Conservation (phyloP, 2,797 vertebrate species). For the Coendou prehensilis region DNA sequence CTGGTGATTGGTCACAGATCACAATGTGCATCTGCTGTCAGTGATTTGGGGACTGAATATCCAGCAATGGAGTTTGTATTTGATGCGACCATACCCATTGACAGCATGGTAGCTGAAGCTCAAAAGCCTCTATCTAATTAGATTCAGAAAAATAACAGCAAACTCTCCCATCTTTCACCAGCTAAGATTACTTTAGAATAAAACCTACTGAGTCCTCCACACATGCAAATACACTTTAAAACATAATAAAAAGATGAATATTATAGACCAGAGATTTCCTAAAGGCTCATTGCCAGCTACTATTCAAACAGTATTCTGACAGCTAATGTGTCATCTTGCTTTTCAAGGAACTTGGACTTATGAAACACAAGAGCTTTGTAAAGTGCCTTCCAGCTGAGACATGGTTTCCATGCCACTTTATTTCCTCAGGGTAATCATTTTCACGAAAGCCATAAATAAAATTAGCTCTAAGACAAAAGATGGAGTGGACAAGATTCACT, state of each 20-base stretch:
- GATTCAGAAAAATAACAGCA: background rate
- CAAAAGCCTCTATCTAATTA: background rate
- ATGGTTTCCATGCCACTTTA: slow-evolving; percentile 11
- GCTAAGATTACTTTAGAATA: slow-evolving; percentile 23
- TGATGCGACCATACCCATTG: background rate
- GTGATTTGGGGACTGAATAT: background rate
- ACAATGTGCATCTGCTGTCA: background rate
- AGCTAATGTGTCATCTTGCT: background rate
- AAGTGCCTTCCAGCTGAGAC: slow-evolving; percentile 37
- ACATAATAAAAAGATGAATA: background rate
- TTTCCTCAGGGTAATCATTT: slow-evolving; percentile 55
- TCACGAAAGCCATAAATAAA: slow-evolving; percentile 64
- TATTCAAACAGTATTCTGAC: background rate
- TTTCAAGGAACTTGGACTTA: slow-evolving; percentile 25
- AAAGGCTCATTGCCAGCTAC: background rate
- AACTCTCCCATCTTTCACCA: background rate
- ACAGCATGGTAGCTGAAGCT: background rate
- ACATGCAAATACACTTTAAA: slow-evolving; percentile 33
- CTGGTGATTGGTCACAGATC: background rate
- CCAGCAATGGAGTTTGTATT: background rate
- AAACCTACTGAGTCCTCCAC: background rate
- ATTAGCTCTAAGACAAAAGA: slow-evolving; percentile 64
- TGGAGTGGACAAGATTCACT: background rate
- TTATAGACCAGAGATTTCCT: background rate
- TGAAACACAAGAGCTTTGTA: background rate